A percentile compares a stretch with the other conserved stretches of the same genome.
Conservation (phyloP, 2,888 invertebrate species). For the Dorcus parallelipipedus region DNA sequence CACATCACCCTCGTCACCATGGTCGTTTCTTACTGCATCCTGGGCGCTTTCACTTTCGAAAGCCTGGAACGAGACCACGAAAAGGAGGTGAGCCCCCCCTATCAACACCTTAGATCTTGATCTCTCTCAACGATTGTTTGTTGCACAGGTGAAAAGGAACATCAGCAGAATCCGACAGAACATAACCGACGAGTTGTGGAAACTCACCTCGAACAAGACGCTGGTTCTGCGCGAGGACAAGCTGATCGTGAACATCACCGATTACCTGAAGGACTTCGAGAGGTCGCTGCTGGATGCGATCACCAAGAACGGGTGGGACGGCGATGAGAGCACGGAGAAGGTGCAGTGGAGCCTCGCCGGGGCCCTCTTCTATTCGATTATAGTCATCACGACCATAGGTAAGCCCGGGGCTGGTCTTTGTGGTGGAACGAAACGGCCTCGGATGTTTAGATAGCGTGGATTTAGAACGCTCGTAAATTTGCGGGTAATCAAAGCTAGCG, state of each 20-base stretch:
- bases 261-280: constrained; percentile 61
- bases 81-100: constrained; percentile 10
- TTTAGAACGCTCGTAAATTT: too few relatives aligned
- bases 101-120: neutral
- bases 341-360: constrained; percentile 85
- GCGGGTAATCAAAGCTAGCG: too few relatives aligned
- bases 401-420: constrained; percentile 40
- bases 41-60: constrained; percentile 83
- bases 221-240: constrained; percentile 70
- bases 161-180: constrained; percentile 69
- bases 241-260: constrained; percentile 73
- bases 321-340: constrained; percentile 56
- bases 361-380: constrained; percentile 90
- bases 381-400: constrained; percentile 96
- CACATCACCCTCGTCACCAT: constrained; percentile 84
- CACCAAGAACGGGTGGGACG: constrained; percentile 88
- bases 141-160: constrained; percentile 68
- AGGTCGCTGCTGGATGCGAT: constrained; percentile 74
- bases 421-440: too few relatives aligned
- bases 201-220: constrained; percentile 59
- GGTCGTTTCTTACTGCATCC: constrained; percentile 86
- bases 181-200: constrained; percentile 78
- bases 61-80: constrained; percentile 73
- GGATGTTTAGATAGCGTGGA: too few relatives aligned
- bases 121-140: neutral